Base-by-base conservation (phyloP, 2,888 invertebrate genomes). In the Crossocerus cetratus region DNA sequence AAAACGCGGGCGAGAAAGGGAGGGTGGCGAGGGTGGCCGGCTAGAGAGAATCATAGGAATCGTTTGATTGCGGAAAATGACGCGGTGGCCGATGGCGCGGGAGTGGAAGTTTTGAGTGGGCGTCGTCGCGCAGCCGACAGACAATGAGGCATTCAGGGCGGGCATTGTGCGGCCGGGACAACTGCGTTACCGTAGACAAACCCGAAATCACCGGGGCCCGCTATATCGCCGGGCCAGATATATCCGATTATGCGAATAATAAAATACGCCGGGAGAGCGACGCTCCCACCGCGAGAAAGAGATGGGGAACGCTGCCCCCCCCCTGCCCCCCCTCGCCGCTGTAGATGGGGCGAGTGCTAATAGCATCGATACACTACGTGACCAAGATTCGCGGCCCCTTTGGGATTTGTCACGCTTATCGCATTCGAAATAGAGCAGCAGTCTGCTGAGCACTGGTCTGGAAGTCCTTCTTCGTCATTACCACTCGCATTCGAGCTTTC, bases 131-230 rank as follows among this genome's bases (percentile, higher is more conserved):
- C 32, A 32, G 81, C 84, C 60, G 77, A 65, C 83, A 83, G 84
- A 88, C 89, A 89, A 89, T 88, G 86, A 89, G 83, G 85, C 85
- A 89, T 89, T 89, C 87, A 89, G 72, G 71, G 73, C 73, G 67
- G 83, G 84, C 87, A 87, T 86, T 86, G 81, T 80, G 32, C 32
- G 76, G 73, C 78, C 74, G 77, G 81, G 85, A 88, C 84, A 88
- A 89, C 87, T 86, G 82, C 86, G 86, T 89, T 89, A 89, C 82
- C 85, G 86, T 87, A 88, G 89, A 89, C 89, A 89, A 89, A 89
- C 87, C 88, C 84, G 84, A 89, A 88, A 89, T 89, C 89, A 89
- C 87, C 86, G 85, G 77, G 80, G 82, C 86, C 84, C 32, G 32
- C 32, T 32, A 32, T 32, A 86, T 86, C 85, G 82, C 83, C 83